These are phyloP conservation scores for Brachyhypopomus occidentalis DNA, from an alignment of 2,113 vertebrate species.

Conservation along the genomic window DNA sequence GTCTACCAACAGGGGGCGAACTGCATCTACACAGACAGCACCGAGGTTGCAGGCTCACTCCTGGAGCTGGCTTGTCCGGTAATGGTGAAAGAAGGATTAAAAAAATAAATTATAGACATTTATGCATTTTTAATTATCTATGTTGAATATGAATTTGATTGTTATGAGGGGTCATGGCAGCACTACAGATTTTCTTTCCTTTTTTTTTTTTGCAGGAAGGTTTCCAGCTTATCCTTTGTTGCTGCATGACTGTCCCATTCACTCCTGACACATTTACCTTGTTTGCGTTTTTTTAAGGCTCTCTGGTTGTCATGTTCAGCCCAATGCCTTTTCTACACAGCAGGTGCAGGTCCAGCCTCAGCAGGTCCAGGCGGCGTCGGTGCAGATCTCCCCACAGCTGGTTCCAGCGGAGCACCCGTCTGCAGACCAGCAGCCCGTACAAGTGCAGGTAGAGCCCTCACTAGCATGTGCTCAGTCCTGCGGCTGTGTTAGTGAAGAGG, in stretches of 20 bases:
- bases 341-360: conserved; percentile 61
- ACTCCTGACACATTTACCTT: too few species aligned
- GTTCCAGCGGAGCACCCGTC: conserved; percentile 80
- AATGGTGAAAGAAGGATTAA: conserved; percentile 56
- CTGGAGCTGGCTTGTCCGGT: conserved; percentile 96
- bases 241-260: too few species aligned
- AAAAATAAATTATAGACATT: neutral
- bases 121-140: neutral
- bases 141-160: too few species aligned
- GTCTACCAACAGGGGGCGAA: conserved; percentile 94
- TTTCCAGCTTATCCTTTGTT: too few species aligned
- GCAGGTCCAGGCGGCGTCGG: conserved; percentile 63
- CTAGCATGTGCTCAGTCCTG: neutral
- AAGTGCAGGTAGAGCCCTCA: conserved; percentile 78
- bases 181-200: too few species aligned
- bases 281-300: neutral
- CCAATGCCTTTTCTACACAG: neutral
- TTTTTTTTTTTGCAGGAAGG: too few species aligned
- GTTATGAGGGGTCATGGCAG: too few species aligned
- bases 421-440: conserved; percentile 84
- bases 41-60: conserved; percentile 94
- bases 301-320: neutral
- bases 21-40: conserved; percentile 96
- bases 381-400: conserved; percentile 90
- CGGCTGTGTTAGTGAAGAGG: neutral